Base-by-base conservation (phyloP, 2,888 invertebrate genomes). In the Plagiodera versicolora region DNA sequence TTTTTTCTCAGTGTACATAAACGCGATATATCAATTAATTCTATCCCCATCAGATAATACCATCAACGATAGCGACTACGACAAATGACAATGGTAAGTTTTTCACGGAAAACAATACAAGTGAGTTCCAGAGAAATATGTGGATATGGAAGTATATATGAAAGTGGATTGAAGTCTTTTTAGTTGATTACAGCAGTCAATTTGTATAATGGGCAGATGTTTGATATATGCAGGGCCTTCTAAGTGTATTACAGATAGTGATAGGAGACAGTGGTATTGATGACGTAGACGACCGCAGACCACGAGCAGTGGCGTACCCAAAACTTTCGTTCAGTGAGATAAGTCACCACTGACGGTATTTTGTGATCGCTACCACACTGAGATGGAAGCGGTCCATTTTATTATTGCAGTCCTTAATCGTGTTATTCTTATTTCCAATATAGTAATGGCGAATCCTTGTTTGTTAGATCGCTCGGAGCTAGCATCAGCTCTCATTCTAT, bases 171-270 rank as follows among this genome's bases (percentile, higher is more conserved):
- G 77, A 77, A 77, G 77, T 77, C 77, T 77, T 78, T 79, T 77
- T 79, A 79, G 77, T 78, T 79, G 79, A 80, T 80, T 79, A 78
- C 78, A 67, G 75, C 74, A 77, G 77, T 79, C 79, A 80, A 80
- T 80, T 80, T 79, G 78, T 78, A 79, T 79, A 80, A 80, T 80
- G 79, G 79, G 75, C 74, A 77, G 78, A 79, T 79, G 77, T 79
- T 79, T 79, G 79, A 79, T 79, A 78, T 77, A 78, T 78, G 72
- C 74, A 72, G 73, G 70, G 70, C 71, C 70, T 74, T 75, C 75
- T 78, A 79, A 79, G 79, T 79, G 78, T 79, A 79, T 79, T 79
- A 78, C 75, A 73, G 76, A 74, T 76, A 76, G 76, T 75, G 75
- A 76, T 76, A 75, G 74, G 75, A 75, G 73, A 73, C 72, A 68